phyloP scores from a whole-genome alignment of 2,888 invertebrate species.

The Pammene aurita region DNA sequence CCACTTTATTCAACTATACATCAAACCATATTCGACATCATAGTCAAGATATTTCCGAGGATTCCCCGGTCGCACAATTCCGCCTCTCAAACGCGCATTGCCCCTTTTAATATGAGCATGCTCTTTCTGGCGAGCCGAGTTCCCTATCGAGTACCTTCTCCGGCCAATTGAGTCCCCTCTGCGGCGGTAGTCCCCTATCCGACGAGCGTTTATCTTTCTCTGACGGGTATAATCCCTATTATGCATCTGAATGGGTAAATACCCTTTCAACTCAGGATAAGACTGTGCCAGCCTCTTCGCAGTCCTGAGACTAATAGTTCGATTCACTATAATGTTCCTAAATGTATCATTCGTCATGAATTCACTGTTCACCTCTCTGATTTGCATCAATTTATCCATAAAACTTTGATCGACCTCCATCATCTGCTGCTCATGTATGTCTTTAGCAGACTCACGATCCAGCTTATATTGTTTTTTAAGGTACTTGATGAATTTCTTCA shows the following conservation, averaged over 20 bases:
- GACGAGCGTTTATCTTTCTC: slow-evolving; percentile 42
- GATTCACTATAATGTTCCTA: slow-evolving; percentile 63
- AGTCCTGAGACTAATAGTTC: slow-evolving; percentile 50
- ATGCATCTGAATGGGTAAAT: slow-evolving; percentile 43
- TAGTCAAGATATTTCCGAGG: slow-evolving; percentile 57
- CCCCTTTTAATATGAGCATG: not conserved
- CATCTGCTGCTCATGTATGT: slow-evolving; percentile 62
- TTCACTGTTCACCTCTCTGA: slow-evolving; percentile 58
- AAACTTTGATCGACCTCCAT: slow-evolving; percentile 59
- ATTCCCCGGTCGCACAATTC: not conserved
- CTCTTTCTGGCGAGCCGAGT: not conserved
- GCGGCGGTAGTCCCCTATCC: slow-evolving; percentile 43
- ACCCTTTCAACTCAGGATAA: slow-evolving; percentile 61
- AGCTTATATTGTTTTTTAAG: slow-evolving; percentile 66
- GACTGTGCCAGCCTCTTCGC: slow-evolving; percentile 58
- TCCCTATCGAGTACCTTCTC: not conserved
- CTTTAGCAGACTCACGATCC: slow-evolving; percentile 63
- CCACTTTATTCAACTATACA: slow-evolving; percentile 63
- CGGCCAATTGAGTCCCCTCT: not conserved
- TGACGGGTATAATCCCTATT: slow-evolving; percentile 42
- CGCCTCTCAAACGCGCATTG: not conserved
- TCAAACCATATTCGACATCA: slow-evolving; percentile 68
- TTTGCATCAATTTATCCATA: slow-evolving; percentile 53
- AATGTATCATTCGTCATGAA: slow-evolving; percentile 64
- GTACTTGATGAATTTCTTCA: slow-evolving; percentile 66